Percentiles rank a stretch among this genome's conserved stretches.
These are phyloP conservation scores for Menidia beryllina DNA, from an alignment of 2,113 vertebrate genomes.

Conservation along the genomic window DNA sequence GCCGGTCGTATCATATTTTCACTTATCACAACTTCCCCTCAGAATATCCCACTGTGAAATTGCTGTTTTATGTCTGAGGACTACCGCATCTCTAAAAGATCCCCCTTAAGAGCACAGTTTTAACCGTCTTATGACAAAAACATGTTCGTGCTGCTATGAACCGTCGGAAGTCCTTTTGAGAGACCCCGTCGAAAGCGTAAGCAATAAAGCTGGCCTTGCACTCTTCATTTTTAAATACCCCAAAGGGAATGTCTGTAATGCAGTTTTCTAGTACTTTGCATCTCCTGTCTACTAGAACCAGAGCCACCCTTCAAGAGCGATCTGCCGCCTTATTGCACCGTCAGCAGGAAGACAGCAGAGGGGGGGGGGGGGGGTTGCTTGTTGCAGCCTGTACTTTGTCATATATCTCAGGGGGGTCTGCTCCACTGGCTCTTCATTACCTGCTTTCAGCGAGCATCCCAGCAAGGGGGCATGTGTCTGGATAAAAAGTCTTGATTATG, in stretches of 20 bases:
- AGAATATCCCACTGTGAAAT: slow-evolving; percentile 31
- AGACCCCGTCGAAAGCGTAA: slow-evolving; percentile 39
- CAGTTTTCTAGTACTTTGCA: slow-evolving; percentile 66
- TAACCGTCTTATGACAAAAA: slow-evolving; percentile 50
- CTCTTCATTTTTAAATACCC: slow-evolving; percentile 76
- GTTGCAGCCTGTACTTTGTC: slow-evolving; percentile 41
- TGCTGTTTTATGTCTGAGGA: slow-evolving; percentile 50
- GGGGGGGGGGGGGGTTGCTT: slow-evolving; percentile 12
- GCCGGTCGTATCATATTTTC: slow-evolving; percentile 39
- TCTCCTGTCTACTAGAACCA: slow-evolving; percentile 43
- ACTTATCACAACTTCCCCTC: slow-evolving; percentile 43
- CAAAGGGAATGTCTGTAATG: slow-evolving; percentile 64
- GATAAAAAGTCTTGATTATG: slow-evolving; percentile 62
- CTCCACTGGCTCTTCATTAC: slow-evolving; percentile 63
- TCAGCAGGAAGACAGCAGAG: slow-evolving; percentile 49
- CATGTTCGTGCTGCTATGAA: slow-evolving; percentile 40
- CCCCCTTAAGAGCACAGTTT: slow-evolving; percentile 22
- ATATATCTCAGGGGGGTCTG: slow-evolving; percentile 69
- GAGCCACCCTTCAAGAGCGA: slow-evolving; percentile 49
- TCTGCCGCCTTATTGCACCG: slow-evolving; percentile 56
- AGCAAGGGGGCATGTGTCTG: slow-evolving; percentile 52
- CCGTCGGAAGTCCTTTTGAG: slow-evolving; percentile 55
- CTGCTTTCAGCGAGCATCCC: slow-evolving; percentile 33
- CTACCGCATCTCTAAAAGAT: slow-evolving; percentile 30
- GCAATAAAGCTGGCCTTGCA: slow-evolving; percentile 56